phyloP scores from a whole-genome alignment of 1,140 invertebrate species.

The Diabrotica undecimpunctata region DNA sequence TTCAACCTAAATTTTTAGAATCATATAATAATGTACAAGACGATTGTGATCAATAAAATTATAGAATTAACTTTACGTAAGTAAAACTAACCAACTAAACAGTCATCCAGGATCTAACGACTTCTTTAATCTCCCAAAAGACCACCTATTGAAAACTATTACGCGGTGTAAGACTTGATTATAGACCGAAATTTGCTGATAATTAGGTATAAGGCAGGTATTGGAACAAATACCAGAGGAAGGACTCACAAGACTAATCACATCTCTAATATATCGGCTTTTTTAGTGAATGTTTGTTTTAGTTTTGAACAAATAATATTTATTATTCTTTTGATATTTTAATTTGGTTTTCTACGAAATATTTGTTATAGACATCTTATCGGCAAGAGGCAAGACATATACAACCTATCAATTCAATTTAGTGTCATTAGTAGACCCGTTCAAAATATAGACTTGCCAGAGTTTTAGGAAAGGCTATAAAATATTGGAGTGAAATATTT shows the following conservation, averaged over 20 bases:
- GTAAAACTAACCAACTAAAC: not conserved
- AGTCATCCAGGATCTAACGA: not conserved
- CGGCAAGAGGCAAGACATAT: too few relatives aligned
- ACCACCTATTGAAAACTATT: not conserved
- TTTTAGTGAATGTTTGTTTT: not conserved
- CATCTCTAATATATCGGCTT: not conserved
- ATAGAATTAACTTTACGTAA: not conserved
- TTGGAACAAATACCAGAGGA: not conserved
- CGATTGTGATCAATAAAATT: not conserved
- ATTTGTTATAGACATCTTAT: too few relatives aligned
- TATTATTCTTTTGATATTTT: not conserved
- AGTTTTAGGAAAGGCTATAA: too few relatives aligned
- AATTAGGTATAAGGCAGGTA: not conserved
- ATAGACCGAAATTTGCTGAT: slow-evolving; percentile 2
- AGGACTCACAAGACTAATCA: not conserved
- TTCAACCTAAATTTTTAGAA: too few relatives aligned
- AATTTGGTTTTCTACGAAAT: not conserved
- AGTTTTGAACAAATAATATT: not conserved
- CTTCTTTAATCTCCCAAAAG: not conserved
- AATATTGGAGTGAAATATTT: too few relatives aligned
- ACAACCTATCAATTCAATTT: too few relatives aligned
- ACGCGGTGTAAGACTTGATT: not conserved
- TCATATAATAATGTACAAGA: too few relatives aligned
- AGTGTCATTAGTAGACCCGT: too few relatives aligned
- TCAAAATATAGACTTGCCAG: too few relatives aligned